Evolutionary conservation across 2,797 vertebrate genomes (phyloP).

Genomic region (Crenuchus spilurus): DNA sequence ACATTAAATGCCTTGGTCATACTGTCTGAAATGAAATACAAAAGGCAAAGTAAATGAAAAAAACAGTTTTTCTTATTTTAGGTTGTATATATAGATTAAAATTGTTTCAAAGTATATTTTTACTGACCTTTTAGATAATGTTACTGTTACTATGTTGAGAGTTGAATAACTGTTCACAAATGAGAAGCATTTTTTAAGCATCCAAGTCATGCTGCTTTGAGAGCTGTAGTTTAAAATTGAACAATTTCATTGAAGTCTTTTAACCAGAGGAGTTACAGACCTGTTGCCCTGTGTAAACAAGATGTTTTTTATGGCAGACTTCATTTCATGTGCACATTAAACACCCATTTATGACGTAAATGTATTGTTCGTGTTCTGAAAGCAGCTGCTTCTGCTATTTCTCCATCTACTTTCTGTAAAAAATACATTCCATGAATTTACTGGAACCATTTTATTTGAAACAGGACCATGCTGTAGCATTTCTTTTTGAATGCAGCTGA

Average conservation of each 20-base stretch:
- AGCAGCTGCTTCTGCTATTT: constrained; percentile 10
- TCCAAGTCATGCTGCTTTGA: background rate
- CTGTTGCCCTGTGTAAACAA: background rate
- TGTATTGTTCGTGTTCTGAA: background rate
- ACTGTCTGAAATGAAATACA: too few relatives aligned
- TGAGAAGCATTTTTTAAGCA: too few relatives aligned
- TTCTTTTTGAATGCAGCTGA: too few relatives aligned
- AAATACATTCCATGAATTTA: background rate
- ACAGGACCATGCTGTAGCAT: constrained; percentile 1
- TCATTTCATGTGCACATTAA: background rate
- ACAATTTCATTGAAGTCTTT: background rate
- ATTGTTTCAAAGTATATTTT: too few relatives aligned
- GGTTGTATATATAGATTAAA: too few relatives aligned
- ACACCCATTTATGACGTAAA: background rate
- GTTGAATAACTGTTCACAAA: too few relatives aligned
- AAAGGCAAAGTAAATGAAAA: too few relatives aligned
- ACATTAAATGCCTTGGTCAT: too few relatives aligned
- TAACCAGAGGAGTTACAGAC: background rate
- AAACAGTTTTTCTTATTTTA: too few relatives aligned
- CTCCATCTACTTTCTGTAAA: background rate
- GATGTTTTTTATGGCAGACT: background rate
- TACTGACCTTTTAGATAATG: too few relatives aligned
- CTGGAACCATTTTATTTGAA: constrained; percentile 18
- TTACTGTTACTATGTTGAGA: too few relatives aligned
- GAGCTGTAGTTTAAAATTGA: background rate